Conservation (phyloP, 2,888 invertebrate genomes). For the Sycophila texana region DNA sequence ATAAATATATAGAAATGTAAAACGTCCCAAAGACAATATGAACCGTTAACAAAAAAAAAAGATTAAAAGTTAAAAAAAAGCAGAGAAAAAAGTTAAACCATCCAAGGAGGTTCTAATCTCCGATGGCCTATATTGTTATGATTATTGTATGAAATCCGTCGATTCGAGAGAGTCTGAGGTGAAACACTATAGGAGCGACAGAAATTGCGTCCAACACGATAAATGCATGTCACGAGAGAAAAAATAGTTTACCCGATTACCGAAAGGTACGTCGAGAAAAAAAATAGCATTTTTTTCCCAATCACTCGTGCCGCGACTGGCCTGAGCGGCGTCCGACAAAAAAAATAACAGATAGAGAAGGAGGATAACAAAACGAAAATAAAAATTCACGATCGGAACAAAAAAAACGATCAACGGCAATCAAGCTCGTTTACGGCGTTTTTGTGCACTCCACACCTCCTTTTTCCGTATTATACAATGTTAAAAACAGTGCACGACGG, state of each 20-base stretch:
- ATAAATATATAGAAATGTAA: constrained; percentile 68
- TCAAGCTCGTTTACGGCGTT: constrained; percentile 49
- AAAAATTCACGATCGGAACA: not conserved
- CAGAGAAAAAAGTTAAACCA: constrained; percentile 17
- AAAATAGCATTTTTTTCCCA: constrained; percentile 31
- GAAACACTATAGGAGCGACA: not conserved
- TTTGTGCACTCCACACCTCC: constrained; percentile 30
- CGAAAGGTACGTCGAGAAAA: constrained; percentile 14
- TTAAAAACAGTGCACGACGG: not conserved
- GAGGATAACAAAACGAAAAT: not conserved
- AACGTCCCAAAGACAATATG: constrained; percentile 73
- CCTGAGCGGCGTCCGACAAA: constrained; percentile 22
- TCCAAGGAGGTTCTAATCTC: constrained; percentile 41
- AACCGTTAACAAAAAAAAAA: constrained; percentile 31
- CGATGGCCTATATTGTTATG: constrained; percentile 47
- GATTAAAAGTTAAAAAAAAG: constrained; percentile 6
- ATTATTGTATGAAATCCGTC: constrained; percentile 43
- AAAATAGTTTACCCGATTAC: constrained; percentile 22
- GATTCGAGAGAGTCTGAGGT: not conserved
- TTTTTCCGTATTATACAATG: constrained; percentile 7
- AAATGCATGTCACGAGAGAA: constrained; percentile 1
- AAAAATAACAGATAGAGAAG: not conserved
- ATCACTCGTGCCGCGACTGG: constrained; percentile 42
- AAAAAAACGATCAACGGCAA: constrained; percentile 38
- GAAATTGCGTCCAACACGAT: constrained; percentile 31